A percentile compares a stretch with the other conserved stretches of the same genome.
phyloP scores from a whole-genome alignment of 2,888 invertebrate genomes.

The Pycnomerus fuliginosus region DNA sequence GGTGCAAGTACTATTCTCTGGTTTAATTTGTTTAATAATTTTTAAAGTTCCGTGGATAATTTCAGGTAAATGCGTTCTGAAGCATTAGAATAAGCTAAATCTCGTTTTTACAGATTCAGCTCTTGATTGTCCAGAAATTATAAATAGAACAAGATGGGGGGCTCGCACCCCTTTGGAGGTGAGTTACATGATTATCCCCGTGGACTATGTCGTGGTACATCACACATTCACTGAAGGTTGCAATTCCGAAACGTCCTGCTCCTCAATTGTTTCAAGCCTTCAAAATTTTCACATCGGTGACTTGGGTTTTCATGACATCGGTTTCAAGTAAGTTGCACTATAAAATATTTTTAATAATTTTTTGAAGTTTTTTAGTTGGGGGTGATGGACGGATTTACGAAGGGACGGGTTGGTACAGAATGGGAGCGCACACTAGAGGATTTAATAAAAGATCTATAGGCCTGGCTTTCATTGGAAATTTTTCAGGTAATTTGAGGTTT shows the following conservation, averaged over 20 bases:
- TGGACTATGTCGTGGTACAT: slow-evolving; percentile 58
- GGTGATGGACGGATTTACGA: slow-evolving; percentile 63
- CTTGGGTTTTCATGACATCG: slow-evolving; percentile 58
- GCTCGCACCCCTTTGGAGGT: slow-evolving; percentile 54
- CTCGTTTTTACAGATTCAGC: no score
- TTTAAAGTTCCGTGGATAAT: no score
- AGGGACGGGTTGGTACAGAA: slow-evolving; percentile 59
- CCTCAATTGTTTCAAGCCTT: slow-evolving; percentile 49
- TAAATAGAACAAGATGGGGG: slow-evolving; percentile 63
- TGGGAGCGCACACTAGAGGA: slow-evolving; percentile 59
- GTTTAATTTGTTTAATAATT: no score
- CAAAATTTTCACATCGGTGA: slow-evolving; percentile 57
- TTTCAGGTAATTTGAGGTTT: slow-evolving; percentile 51
- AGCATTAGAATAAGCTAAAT: no score
- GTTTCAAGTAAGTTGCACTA: slow-evolving; percentile 59
- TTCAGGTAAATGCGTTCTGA: no score
- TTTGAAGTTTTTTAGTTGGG: slow-evolving; percentile 59
- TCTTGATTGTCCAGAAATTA: slow-evolving; percentile 60
- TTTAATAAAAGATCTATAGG: slow-evolving; percentile 59
- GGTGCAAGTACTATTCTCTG: no score
- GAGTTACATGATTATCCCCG: slow-evolving; percentile 57
- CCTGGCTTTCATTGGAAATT: slow-evolving; percentile 60
- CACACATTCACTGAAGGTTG: slow-evolving; percentile 60
- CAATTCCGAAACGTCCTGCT: slow-evolving; percentile 51
- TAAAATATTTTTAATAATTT: no score